Evolutionary conservation across 1,140 invertebrate species (phyloP).

Genomic region (Neodiprion pinetum): DNA sequence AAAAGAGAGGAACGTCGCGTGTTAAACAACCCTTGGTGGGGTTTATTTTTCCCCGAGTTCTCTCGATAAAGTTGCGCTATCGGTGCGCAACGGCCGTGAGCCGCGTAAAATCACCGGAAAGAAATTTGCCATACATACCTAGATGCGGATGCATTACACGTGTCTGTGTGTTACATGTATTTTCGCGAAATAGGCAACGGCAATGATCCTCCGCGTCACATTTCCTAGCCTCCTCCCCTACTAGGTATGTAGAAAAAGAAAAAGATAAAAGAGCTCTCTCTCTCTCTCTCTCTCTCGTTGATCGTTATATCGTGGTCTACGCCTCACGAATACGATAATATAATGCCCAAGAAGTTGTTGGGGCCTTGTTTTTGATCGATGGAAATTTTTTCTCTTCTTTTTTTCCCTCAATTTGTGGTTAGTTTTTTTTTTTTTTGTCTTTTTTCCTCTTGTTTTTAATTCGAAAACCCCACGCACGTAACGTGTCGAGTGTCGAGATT

Average conservation of each 20-base stretch:
- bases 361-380: no score
- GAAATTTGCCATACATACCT: background rate
- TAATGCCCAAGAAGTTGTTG: no score
- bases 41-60: conserved; percentile 1
- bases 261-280: no score
- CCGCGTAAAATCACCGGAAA: conserved; percentile 1
- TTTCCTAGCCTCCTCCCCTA: conserved; percentile 7
- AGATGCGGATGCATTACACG: no score
- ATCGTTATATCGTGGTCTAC: background rate
- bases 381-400: no score
- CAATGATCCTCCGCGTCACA: background rate
- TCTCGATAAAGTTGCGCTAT: background rate
- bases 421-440: no score
- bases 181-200: no score
- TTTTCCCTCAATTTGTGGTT: no score
- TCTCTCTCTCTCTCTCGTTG: background rate
- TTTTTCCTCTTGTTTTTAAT: no score
- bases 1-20: background rate
- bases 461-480: no score
- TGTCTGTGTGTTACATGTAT: no score
- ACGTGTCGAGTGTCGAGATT: no score
- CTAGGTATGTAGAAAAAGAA: background rate
- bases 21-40: background rate
- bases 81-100: background rate
- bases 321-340: background rate